Percentiles rank a stretch among this genome's conserved stretches.
Conservation (phyloP, 2,888 invertebrate species). For the Belgica antarctica region DNA sequence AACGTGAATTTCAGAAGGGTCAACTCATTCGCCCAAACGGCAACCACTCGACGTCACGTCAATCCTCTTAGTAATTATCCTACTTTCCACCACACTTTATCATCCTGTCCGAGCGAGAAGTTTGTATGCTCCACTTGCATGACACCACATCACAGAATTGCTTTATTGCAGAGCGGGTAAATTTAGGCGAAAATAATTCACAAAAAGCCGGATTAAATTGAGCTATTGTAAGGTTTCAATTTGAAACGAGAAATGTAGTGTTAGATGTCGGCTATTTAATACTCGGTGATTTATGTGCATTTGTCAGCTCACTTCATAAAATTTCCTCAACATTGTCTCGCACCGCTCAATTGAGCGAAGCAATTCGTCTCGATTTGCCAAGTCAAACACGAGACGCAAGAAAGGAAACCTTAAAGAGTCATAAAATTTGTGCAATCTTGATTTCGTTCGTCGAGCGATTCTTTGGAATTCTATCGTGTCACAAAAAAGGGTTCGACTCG, state of each 20-base stretch:
- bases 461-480: not conserved
- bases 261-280: not conserved
- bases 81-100: conserved; percentile 19
- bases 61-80: conserved; percentile 26
- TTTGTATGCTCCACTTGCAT: not conserved
- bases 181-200: not conserved
- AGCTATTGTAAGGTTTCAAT: conserved; percentile 12
- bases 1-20: not conserved
- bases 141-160: not conserved
- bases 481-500: conserved; percentile 11
- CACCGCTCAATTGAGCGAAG: conserved; percentile 6
- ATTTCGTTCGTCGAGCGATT: not conserved
- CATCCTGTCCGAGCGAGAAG: conserved; percentile 12
- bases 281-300: conserved; percentile 13
- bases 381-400: not conserved
- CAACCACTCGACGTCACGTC: not conserved
- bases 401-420: not conserved
- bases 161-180: not conserved
- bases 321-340: conserved; percentile 9
- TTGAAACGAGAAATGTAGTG: not conserved
- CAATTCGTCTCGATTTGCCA: not conserved
- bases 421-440: conserved; percentile 23
- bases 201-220: not conserved
- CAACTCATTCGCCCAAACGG: not conserved
- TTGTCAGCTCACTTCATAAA: not conserved